Evolutionary conservation across 2,113 vertebrate genomes (phyloP).

Genomic region (Oreochromis niloticus): DNA sequence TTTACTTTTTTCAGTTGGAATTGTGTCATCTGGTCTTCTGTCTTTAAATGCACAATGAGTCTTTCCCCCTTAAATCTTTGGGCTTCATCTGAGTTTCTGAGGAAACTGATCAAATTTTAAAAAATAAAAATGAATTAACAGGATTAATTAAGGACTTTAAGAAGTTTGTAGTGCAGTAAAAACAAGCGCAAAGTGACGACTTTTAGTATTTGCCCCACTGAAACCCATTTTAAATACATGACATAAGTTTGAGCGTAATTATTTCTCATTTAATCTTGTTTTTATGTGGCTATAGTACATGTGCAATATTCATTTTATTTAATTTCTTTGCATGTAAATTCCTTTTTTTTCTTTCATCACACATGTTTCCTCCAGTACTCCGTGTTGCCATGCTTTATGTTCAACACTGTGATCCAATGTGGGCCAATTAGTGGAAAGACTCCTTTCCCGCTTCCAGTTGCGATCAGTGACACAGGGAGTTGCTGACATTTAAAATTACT

Average conservation of each 20-base stretch:
- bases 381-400: background rate
- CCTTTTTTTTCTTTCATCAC: background rate
- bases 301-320: background rate
- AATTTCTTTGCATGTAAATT: background rate
- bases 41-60: background rate
- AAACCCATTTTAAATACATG: background rate
- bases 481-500: slow-evolving; percentile 52
- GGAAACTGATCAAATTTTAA: background rate
- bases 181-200: background rate
- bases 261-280: background rate
- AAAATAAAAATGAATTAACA: background rate
- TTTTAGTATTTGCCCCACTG: background rate
- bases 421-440: slow-evolving; percentile 36
- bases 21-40: background rate
- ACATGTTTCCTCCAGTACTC: background rate
- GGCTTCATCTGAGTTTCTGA: background rate
- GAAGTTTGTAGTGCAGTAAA: background rate
- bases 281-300: background rate
- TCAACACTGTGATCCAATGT: slow-evolving; percentile 27
- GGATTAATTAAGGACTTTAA: background rate
- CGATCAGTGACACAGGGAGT: slow-evolving; percentile 19
- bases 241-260: background rate
- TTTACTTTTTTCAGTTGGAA: background rate
- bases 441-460: slow-evolving; percentile 39
- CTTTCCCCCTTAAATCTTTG: background rate